Evolutionary conservation across 2,797 vertebrate species (phyloP).

Genomic region (Dermochelys coriacea): DNA sequence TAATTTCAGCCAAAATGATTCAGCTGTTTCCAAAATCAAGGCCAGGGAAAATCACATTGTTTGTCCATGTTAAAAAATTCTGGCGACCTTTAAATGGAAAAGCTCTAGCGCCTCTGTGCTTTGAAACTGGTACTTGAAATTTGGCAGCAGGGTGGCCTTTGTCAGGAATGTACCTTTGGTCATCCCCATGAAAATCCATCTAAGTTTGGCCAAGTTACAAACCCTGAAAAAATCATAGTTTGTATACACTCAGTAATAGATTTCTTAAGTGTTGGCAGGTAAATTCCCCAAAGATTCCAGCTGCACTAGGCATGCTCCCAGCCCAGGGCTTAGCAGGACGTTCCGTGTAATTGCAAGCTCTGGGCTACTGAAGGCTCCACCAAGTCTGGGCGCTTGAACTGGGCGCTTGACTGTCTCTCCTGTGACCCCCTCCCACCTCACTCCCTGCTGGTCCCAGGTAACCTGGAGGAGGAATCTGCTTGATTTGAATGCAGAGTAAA

Average conservation of each 20-base stretch:
- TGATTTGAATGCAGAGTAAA: neutral
- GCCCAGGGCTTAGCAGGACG: fast-evolving
- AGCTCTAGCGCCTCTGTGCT: neutral
- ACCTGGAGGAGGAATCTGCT: no score
- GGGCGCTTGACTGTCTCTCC: neutral
- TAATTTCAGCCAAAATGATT: neutral
- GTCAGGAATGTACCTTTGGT: neutral
- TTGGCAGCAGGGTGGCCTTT: constrained; percentile 23
- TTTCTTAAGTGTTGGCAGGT: neutral
- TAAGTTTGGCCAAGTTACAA: neutral
- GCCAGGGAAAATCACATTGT: neutral
- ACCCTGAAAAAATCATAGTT: neutral
- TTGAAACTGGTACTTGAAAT: neutral
- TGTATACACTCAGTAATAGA: neutral
- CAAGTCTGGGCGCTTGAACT: no score
- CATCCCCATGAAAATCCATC: neutral
- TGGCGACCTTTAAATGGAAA: neutral
- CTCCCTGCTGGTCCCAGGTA: no score
- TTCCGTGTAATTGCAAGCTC: neutral
- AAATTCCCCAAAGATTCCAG: neutral
- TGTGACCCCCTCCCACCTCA: no score
- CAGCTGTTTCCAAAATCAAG: neutral
- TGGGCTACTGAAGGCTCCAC: neutral
- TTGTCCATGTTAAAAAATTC: neutral
- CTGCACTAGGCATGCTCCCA: neutral